A percentile compares a stretch with the other conserved stretches of the same genome.
Evolutionary conservation across 2,888 invertebrate species (phyloP).

Genomic region (Acleris emargana): DNA sequence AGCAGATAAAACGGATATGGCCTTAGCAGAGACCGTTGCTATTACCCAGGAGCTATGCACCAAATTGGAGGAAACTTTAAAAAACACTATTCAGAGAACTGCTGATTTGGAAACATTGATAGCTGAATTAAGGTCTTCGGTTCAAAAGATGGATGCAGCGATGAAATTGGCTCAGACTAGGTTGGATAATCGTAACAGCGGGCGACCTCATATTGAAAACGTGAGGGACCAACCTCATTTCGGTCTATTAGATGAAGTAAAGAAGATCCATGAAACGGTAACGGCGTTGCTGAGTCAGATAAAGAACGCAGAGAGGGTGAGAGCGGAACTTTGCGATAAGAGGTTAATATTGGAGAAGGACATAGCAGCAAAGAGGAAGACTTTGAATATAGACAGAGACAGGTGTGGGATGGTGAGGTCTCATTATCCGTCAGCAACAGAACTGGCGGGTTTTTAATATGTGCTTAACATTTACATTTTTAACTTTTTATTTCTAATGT

Average conservation of each 20-base stretch:
- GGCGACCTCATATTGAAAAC: slow-evolving; percentile 91
- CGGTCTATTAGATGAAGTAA: slow-evolving; percentile 89
- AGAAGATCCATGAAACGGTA: slow-evolving; percentile 87
- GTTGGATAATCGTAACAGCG: slow-evolving; percentile 88
- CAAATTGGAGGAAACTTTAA: slow-evolving; percentile 87
- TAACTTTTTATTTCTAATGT: neutral
- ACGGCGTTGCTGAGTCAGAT: slow-evolving; percentile 86
- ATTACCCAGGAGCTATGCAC: slow-evolving; percentile 90
- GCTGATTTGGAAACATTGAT: slow-evolving; percentile 91
- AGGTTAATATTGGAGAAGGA: slow-evolving; percentile 86
- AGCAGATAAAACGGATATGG: slow-evolving; percentile 91
- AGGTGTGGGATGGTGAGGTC: slow-evolving; percentile 86
- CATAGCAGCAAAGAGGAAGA: slow-evolving; percentile 88
- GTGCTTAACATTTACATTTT: too few relatives aligned
- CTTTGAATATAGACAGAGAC: slow-evolving; percentile 87
- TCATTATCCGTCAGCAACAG: slow-evolving; percentile 87
- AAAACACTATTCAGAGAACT: slow-evolving; percentile 88
- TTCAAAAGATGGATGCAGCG: slow-evolving; percentile 90
- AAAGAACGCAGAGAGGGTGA: slow-evolving; percentile 85
- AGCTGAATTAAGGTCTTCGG: slow-evolving; percentile 85
- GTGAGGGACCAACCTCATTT: slow-evolving; percentile 93
- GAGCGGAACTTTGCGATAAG: slow-evolving; percentile 78
- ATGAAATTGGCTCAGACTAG: slow-evolving; percentile 95
- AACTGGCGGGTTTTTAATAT: slow-evolving; percentile 83
- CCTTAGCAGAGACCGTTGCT: slow-evolving; percentile 89